A percentile compares a stretch with the other conserved stretches of the same genome.
Conservation (phyloP, 53 echinoderm and acorn worm species). For the Paelopatides confundens region DNA sequence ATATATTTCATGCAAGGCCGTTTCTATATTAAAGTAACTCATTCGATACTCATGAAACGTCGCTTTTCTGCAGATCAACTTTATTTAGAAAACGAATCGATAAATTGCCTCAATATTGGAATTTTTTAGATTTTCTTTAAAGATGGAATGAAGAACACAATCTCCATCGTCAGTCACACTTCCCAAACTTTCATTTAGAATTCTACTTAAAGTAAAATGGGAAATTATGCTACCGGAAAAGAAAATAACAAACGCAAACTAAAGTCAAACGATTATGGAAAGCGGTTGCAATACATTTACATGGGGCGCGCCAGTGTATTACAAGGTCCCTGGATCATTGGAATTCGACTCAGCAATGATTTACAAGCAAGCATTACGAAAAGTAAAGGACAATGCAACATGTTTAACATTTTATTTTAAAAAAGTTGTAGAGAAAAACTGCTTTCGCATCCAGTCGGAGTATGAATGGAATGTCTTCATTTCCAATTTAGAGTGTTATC, state of each 20-base stretch:
- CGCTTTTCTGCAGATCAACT: conserved; percentile 22
- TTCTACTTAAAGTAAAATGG: neutral
- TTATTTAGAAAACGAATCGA: neutral
- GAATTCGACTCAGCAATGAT: too few species aligned
- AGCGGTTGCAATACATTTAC: neutral
- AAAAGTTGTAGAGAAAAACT: neutral
- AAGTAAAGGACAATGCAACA: too few species aligned
- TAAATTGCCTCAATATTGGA: conserved; percentile 45
- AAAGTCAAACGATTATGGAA: neutral
- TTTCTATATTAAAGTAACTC: neutral
- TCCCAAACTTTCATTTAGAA: conserved; percentile 19
- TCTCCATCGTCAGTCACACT: neutral
- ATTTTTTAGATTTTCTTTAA: conserved; percentile 9
- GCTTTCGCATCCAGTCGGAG: neutral
- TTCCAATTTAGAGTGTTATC: too few species aligned
- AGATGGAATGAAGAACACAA: neutral
- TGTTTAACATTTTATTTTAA: too few species aligned
- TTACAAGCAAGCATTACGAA: too few species aligned
- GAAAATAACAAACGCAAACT: neutral
- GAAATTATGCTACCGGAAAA: neutral
- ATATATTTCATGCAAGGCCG: conserved; percentile 17
- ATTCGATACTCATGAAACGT: neutral
- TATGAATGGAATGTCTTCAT: neutral
- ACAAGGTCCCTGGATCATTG: neutral
- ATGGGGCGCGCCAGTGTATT: neutral